Evolutionary conservation across 1,140 invertebrate species (phyloP).

Genomic region (Onthophagus taurus): DNA sequence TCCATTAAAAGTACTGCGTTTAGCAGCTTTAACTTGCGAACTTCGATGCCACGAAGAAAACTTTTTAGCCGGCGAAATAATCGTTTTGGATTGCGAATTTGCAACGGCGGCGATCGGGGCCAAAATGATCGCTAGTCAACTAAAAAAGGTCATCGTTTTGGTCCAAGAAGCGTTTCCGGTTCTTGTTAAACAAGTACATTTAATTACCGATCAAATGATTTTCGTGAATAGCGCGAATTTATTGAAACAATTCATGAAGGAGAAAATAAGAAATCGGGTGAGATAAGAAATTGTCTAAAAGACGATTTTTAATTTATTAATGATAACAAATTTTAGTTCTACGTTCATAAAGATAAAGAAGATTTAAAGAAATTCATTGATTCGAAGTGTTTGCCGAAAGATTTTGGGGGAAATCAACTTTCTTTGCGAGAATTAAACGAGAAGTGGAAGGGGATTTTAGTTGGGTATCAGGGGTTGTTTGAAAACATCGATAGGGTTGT

Average conservation of each 20-base stretch:
- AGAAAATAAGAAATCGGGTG: slow-evolving; percentile 5
- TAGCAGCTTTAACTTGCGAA: slow-evolving; percentile 33
- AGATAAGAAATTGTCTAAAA: neutral
- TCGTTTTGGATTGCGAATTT: slow-evolving; percentile 1
- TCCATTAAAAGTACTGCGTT: slow-evolving; percentile 42
- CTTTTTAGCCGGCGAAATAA: slow-evolving; percentile 1
- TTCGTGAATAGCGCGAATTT: slow-evolving; percentile 2
- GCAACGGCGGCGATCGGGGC: neutral
- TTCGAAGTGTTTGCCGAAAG: slow-evolving; percentile 28
- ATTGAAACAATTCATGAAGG: slow-evolving; percentile 1
- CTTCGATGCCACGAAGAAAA: slow-evolving; percentile 1
- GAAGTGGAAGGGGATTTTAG: slow-evolving; percentile 17
- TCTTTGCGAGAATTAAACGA: slow-evolving; percentile 27
- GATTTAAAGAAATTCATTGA: slow-evolving; percentile 25
- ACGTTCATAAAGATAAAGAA: slow-evolving; percentile 23
- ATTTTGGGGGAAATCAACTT: slow-evolving; percentile 31
- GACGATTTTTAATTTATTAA: neutral
- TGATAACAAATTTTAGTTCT: slow-evolving; percentile 22
- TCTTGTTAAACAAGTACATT: neutral
- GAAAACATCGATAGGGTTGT: neutral
- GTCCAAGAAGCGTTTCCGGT: slow-evolving; percentile 2
- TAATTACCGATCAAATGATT: neutral
- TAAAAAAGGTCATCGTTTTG: neutral
- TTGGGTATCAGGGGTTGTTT: neutral
- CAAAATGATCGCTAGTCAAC: neutral